phyloP scores from a whole-genome alignment of 2,888 invertebrate genomes.

The Caenorhabditis sp. region DNA sequence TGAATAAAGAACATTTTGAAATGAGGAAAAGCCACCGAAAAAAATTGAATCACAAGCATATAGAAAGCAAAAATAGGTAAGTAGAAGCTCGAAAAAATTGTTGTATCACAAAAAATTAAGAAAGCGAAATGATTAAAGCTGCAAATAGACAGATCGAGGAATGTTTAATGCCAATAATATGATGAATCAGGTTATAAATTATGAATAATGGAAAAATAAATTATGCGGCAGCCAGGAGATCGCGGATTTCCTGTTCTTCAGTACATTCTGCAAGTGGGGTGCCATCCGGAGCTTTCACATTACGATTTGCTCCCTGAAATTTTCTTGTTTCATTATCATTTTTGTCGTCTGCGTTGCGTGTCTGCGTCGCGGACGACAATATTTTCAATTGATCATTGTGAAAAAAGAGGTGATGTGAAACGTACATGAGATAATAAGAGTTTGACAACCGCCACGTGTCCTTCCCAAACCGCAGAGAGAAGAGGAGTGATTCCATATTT shows the following conservation, averaged over 20 bases:
- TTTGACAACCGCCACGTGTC: constrained; percentile 89
- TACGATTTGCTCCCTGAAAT: constrained; percentile 44
- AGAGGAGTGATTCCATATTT: constrained; percentile 94
- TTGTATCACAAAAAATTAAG: background rate
- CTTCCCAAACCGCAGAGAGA: constrained; percentile 95
- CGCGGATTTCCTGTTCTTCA: constrained; percentile 39
- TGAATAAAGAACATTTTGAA: background rate
- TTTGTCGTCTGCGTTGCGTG: no score
- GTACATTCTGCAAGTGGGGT: constrained; percentile 47
- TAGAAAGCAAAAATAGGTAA: background rate
- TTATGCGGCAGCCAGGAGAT: constrained; percentile 21
- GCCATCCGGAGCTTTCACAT: constrained; percentile 45
- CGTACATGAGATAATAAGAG: constrained; percentile 83
- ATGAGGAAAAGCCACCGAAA: background rate
- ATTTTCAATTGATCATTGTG: no score
- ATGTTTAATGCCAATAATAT: constrained; percentile 1
- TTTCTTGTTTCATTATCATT: no score
- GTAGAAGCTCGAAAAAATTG: background rate
- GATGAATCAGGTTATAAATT: background rate
- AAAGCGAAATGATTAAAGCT: constrained; percentile 13
- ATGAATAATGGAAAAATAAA: background rate
- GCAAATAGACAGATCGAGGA: constrained; percentile 4
- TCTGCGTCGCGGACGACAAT: no score
- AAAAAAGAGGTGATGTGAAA: constrained; percentile 61
- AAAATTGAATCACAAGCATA: background rate